Conservation (phyloP, 1,140 invertebrate species). For the Eubasilissa regina region DNA sequence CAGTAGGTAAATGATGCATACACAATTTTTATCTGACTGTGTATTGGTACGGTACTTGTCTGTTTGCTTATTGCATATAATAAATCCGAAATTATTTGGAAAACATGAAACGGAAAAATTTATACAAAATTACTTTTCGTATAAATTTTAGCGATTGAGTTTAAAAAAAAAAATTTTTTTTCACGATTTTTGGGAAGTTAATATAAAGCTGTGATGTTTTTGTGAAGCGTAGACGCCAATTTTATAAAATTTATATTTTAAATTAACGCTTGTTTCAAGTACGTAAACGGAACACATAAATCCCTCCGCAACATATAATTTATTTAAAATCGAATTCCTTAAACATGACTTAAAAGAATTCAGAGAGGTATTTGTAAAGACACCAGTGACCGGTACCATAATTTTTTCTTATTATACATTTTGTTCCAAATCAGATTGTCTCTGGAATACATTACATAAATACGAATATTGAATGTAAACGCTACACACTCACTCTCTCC, state of each 20-base stretch:
- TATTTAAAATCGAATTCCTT: too few species aligned
- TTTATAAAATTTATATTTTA: neutral
- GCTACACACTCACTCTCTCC: slow-evolving; percentile 49
- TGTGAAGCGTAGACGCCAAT: neutral
- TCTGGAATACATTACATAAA: slow-evolving; percentile 59
- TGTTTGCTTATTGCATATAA: slow-evolving; percentile 41
- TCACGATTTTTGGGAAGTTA: neutral
- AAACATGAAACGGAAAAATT: neutral
- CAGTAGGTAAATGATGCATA: slow-evolving; percentile 58
- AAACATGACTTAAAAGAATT: too few species aligned
- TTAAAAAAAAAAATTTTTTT: too few species aligned
- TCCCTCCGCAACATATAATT: too few species aligned
- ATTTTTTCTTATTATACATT: neutral
- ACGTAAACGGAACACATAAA: too few species aligned
- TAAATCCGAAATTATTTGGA: slow-evolving; percentile 12
- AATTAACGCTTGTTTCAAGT: too few species aligned
- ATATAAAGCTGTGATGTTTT: too few species aligned
- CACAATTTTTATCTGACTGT: slow-evolving; percentile 55
- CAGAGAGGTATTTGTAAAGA: too few species aligned
- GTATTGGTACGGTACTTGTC: slow-evolving; percentile 43
- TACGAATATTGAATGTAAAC: slow-evolving; percentile 58
- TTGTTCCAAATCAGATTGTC: slow-evolving; percentile 60
- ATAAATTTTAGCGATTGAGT: too few species aligned
- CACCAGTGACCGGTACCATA: neutral
- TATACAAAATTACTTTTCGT: neutral